Evolutionary conservation across 2,113 vertebrate genomes (phyloP).

Genomic region (Cheilinus undulatus): DNA sequence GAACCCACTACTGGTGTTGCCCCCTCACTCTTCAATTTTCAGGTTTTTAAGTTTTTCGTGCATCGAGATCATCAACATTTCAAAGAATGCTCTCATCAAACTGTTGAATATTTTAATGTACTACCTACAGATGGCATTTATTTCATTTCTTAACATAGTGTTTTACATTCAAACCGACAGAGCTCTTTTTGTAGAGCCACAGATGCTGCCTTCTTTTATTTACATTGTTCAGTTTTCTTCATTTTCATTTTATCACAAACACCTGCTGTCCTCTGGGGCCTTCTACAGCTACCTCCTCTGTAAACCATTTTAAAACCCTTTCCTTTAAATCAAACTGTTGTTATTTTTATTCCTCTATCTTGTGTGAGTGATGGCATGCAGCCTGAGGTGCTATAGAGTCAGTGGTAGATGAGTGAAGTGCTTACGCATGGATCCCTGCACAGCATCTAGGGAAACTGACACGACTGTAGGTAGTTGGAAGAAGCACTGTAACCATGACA

Average conservation of each 20-base stretch:
- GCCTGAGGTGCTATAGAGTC: conserved; percentile 40
- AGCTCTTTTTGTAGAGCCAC: background rate
- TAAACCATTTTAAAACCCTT: background rate
- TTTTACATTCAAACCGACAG: background rate
- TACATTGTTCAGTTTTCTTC: background rate
- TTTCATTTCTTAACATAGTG: no score
- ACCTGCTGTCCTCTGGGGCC: background rate
- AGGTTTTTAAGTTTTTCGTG: no score
- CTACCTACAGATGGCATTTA: no score
- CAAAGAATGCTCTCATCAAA: no score
- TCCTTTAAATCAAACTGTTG: background rate
- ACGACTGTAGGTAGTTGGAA: conserved; percentile 47
- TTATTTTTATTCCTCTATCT: conserved; percentile 41
- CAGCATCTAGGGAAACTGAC: conserved; percentile 52
- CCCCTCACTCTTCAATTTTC: no score
- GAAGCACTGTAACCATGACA: conserved; percentile 77
- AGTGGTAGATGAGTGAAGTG: conserved; percentile 48
- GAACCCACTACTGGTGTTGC: no score
- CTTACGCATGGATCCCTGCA: conserved; percentile 46
- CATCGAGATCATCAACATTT: no score
- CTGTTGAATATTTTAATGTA: no score
- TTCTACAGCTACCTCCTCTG: background rate
- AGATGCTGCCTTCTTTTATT: background rate
- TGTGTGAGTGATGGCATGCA: conserved; percentile 45
- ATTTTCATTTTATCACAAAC: background rate